Evolutionary conservation across 2,888 invertebrate genomes (phyloP), one percentile per base, ranked within the genome.

Genomic region (Parnassius mnemosyne): DNA sequence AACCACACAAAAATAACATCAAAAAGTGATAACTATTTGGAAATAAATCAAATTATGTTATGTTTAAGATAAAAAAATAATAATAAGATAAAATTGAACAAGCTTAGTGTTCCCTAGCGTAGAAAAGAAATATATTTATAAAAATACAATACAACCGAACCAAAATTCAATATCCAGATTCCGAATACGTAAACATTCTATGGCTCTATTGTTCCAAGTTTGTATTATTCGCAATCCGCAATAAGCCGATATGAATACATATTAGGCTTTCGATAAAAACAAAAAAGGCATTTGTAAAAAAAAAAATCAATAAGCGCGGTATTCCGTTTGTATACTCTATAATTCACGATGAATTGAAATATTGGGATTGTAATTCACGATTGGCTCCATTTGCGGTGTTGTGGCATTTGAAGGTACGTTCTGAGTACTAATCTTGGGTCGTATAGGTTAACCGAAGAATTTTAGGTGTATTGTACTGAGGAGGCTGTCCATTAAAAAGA

Each of bases 331-430:
- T 65, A 67, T 63, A 66, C 70, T 71, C 69, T 69, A 71, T 75
- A 79, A 77, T 73, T 75, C 71, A 74, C 71, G 78, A 78, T 79
- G 69, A 70, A 65, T 64, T 67, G 70, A 72, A 71, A 69, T 76
- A 80, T 80, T 79, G 74, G 73, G 71, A 68, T 72, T 83, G 80
- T 73, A 82, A 82, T 80, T 84, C 85, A 83, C 86, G 83, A 82
- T 76, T 77, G 76, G 72, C 74, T 78, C 81, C 78, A 80, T 74
- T 82, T 74, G 78, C 72, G 73, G 79, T 73, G 72, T 69, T 69
- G 62, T 79, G 81, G 76, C 82, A 82, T 85, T 83, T 80, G 66
- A 72, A 74, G 69, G 69, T 71, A 74, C 70, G 72, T 70, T 74
- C 71, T 68, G 66, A 75, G 75, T 73, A 74, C 72, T 71, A 73